A percentile compares a stretch with the other conserved stretches of the same genome.
These are phyloP conservation scores for Zaprionus obscuricornis DNA, from an alignment of 2,888 invertebrate species.

Conservation along the genomic window DNA sequence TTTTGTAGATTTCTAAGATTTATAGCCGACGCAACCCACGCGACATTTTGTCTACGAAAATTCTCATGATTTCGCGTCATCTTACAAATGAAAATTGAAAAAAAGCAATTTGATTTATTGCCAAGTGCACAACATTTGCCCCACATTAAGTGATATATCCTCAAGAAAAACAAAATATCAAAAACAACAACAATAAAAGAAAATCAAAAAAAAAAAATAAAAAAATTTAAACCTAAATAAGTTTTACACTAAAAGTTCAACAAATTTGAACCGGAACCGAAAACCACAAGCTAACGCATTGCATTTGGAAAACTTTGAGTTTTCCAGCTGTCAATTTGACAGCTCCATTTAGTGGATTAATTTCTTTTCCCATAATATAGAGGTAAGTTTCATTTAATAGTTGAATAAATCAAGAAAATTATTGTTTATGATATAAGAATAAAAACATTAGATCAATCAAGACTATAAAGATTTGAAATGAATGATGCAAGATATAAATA, in stretches of 20 bases:
- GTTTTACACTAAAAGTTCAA: background rate
- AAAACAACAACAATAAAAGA: background rate
- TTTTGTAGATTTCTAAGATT: conserved; percentile 47
- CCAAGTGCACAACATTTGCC: conserved; percentile 70
- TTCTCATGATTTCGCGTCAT: conserved; percentile 35
- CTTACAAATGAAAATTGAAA: conserved; percentile 47
- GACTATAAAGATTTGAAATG: background rate
- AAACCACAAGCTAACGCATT: conserved; percentile 12
- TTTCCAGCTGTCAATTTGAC: conserved; percentile 49
- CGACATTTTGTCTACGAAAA: conserved; percentile 41
- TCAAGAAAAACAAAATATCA: conserved; percentile 6
- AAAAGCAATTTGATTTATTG: conserved; percentile 69
- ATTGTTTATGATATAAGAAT: too few species aligned
- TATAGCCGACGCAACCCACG: conserved; percentile 66
- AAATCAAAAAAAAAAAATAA: conserved; percentile 6
- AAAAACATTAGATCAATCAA: too few species aligned
- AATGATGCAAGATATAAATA: too few species aligned
- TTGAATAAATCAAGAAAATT: background rate
- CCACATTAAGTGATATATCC: conserved; percentile 43
- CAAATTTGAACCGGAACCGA: conserved; percentile 2
- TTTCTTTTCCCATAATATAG: conserved; percentile 49
- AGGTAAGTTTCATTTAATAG: conserved; percentile 59
- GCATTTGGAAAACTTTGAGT: conserved; percentile 4
- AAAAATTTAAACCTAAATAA: background rate
- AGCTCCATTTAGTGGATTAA: conserved; percentile 67